These are phyloP conservation scores for Aptenodytes patagonicus DNA, from an alignment of 2,113 vertebrate species.

Conservation along the genomic window DNA sequence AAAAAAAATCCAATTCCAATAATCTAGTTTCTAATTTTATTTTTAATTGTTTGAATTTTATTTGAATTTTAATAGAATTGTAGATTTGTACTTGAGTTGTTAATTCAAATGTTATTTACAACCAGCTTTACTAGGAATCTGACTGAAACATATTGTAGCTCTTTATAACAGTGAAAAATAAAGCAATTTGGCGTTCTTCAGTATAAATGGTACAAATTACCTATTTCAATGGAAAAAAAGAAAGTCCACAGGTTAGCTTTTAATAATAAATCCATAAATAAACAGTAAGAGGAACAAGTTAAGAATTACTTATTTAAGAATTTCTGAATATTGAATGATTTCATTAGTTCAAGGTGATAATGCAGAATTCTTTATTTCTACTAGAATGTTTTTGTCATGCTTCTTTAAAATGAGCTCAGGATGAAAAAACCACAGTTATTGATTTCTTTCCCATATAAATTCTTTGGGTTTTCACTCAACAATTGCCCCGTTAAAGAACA, in stretches of 20 bases:
- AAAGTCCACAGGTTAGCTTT: neutral
- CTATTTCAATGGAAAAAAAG: neutral
- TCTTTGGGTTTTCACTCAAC: neutral
- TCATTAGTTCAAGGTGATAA: neutral
- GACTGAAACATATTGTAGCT: neutral
- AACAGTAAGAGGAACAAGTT: neutral
- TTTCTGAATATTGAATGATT: neutral
- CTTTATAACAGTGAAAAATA: neutral
- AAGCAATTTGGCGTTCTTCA: neutral
- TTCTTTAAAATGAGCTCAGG: neutral
- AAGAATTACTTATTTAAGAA: neutral
- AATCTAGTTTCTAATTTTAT: neutral
- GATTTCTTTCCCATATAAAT: neutral
- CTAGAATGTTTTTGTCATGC: neutral
- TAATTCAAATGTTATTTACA: neutral
- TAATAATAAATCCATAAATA: neutral
- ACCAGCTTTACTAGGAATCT: neutral
- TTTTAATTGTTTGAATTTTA: neutral
- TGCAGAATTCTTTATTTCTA: neutral
- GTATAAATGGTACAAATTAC: neutral
- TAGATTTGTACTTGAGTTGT: neutral
- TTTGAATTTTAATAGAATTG: neutral
- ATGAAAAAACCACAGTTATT: neutral
- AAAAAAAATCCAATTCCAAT: neutral
- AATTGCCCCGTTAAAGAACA: neutral